Conservation (phyloP, 2,113 vertebrate species). For the Thalassarche chlororhynchos region DNA sequence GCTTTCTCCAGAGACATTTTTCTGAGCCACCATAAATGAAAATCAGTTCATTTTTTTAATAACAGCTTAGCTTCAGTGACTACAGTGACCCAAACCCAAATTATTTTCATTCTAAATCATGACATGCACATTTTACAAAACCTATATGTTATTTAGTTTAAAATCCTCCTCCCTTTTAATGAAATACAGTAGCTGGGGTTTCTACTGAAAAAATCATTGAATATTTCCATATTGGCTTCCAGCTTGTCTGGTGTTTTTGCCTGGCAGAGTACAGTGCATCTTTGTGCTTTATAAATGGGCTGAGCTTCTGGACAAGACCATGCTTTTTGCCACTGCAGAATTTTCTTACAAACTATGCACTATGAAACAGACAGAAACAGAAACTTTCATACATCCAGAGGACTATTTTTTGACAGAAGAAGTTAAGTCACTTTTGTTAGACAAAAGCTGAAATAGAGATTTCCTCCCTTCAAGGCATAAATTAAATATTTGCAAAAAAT, state of each 20-base stretch:
- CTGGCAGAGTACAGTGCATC: conserved; percentile 62
- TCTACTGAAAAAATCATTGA: conserved; percentile 60
- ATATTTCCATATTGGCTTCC: conserved; percentile 73
- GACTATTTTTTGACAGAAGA: neutral
- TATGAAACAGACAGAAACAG: neutral
- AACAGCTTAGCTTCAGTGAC: neutral
- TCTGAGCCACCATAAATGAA: neutral
- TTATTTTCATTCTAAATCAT: conserved; percentile 20
- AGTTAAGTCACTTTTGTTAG: neutral
- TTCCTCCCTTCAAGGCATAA: neutral
- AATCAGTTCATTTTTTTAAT: neutral
- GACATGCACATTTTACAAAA: neutral
- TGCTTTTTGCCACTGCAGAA: conserved; percentile 13
- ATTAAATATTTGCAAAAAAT: neutral
- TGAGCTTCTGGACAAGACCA: conserved; percentile 41
- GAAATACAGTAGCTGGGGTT: conserved; percentile 59
- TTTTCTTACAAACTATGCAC: neutral
- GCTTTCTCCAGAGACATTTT: neutral
- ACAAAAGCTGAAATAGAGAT: neutral
- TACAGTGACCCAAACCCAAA: neutral
- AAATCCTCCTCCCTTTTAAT: conserved; percentile 29
- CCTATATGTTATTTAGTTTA: conserved; percentile 1
- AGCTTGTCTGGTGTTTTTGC: conserved; percentile 68
- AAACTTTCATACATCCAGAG: neutral
- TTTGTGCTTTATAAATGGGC: conserved; percentile 71